A percentile compares a stretch with the other conserved stretches of the same genome.
phyloP scores from a whole-genome alignment of 2,888 invertebrate genomes.

The Sympetrum striolatum region DNA sequence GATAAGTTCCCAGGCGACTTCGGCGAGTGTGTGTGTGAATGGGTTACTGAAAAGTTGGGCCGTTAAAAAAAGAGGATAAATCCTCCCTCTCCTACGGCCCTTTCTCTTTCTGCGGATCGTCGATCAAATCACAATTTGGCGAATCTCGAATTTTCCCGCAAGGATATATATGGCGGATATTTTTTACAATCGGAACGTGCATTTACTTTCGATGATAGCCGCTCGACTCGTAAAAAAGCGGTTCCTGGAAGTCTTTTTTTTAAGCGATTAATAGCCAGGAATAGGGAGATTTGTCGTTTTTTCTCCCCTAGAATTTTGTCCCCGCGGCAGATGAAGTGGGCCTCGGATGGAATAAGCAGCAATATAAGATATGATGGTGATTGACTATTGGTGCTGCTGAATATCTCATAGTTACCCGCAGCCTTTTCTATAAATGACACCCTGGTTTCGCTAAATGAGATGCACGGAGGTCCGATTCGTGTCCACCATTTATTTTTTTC shows the following conservation, averaged over 20 bases:
- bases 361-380: background rate
- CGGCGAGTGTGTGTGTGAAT: constrained; percentile 23
- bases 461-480: background rate
- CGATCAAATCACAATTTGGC: background rate
- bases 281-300: background rate
- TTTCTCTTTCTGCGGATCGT: background rate
- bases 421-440: background rate
- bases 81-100: background rate
- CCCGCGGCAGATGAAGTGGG: too few species aligned
- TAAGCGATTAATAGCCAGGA: background rate
- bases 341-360: background rate
- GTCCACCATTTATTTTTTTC: background rate
- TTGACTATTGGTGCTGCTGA: background rate
- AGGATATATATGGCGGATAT: background rate
- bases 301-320: background rate
- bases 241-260: background rate
- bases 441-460: background rate
- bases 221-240: background rate
- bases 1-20: constrained; percentile 23
- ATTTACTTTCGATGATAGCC: background rate
- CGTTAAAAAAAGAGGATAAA: background rate
- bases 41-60: constrained; percentile 7
- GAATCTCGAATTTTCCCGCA: background rate
- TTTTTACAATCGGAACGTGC: background rate
- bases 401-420: too few species aligned